phyloP scores from a whole-genome alignment of 2,888 invertebrate genomes.

The Carterocephalus palaemon region DNA sequence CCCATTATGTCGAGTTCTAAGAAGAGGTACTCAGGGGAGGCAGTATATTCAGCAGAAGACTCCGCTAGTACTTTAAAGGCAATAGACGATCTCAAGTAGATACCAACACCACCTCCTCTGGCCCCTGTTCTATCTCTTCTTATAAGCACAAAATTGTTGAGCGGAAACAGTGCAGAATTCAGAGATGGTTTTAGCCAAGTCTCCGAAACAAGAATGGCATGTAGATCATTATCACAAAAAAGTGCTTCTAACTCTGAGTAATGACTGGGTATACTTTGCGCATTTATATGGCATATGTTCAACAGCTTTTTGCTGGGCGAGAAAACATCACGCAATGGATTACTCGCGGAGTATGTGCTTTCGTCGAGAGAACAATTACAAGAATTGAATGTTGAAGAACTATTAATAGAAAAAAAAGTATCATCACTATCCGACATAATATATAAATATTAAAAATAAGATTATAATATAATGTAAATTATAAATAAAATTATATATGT shows the following conservation, averaged over 20 bases:
- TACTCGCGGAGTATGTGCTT: not conserved
- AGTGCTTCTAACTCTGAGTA: not conserved
- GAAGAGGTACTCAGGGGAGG: not conserved
- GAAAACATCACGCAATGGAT: not conserved
- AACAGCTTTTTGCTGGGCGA: not conserved
- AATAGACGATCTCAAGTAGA: not conserved
- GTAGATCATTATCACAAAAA: constrained; percentile 4
- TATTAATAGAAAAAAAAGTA: not conserved
- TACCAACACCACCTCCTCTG: not conserved
- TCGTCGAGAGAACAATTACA: no score
- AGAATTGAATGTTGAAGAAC: not conserved
- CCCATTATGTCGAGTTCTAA: not conserved
- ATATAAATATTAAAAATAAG: not conserved
- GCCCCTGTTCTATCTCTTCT: not conserved
- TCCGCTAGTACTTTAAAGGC: not conserved
- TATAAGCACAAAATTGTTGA: not conserved
- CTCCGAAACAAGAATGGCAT: constrained; percentile 20
- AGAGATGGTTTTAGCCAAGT: constrained; percentile 18
- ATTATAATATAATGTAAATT: not conserved
- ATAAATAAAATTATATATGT: not conserved
- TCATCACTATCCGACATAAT: not conserved
- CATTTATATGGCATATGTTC: not conserved
- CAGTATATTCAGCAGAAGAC: not conserved
- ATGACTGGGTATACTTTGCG: not conserved
- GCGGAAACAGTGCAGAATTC: not conserved